Evolutionary conservation across 2,888 invertebrate species (phyloP), one percentile per base, ranked within the genome.

Genomic region (Pasiphila rectangulata): DNA sequence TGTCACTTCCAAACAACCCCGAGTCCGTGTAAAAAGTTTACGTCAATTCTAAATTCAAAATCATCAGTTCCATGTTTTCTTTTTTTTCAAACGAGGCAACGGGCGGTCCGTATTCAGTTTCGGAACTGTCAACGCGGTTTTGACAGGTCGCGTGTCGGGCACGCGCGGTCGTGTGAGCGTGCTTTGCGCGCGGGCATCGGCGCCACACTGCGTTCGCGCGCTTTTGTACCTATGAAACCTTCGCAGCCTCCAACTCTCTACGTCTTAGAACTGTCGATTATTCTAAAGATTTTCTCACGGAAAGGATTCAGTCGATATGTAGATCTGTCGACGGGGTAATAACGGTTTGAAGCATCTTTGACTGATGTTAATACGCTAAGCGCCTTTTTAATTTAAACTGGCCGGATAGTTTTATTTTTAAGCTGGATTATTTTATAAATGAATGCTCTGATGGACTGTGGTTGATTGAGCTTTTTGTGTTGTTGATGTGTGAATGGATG

Each of bases 151-250:
- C 79, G 75, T 69, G 69, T 62, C 40, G 64, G 70, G 70, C 75
- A 71, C 75, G 77, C 79, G 75, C 73, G 71, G 69, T 75, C 75
- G 75, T 79, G 69, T 78, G 75, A 79, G 79, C 87, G 86, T 87
- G 87, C 83, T 73, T 51, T 77, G 85, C 85, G 86, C 85, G 68
- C 87, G 84, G 71, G 76, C 78, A 75, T 77, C 85, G 76, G 81
- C 84, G 79, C 83, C 72, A 78, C 79, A 88, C 88, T 88, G 87
- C 80, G 80, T 87, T 86, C 85, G 85, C 88, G 87, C 86, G 86
- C 87, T 86, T 86, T 88, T 85, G 79, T 70, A 76, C 77, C 79
- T 75, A 75, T 68, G 70, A 79, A 82, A 80, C 85, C 83, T 82
- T 77, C 72, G 57, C 80, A 80, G 79, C 81, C 81, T 83, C 76